Conservation (phyloP, 2,888 invertebrate species). For the Conops quadrifasciatus region DNA sequence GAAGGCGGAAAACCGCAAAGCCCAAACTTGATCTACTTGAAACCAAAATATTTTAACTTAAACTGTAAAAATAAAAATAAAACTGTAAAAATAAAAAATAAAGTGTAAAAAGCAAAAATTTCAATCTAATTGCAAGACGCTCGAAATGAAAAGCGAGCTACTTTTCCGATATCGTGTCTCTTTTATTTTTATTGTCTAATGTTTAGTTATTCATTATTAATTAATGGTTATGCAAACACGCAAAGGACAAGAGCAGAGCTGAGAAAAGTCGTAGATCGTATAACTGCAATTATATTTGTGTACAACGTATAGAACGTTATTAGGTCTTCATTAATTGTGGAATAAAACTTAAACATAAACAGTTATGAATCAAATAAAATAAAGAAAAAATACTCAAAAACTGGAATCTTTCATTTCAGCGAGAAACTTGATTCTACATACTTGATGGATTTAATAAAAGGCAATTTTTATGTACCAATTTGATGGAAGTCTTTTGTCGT, state of each 20-base stretch:
- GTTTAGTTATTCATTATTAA: slow-evolving; percentile 23
- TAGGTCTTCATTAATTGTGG: no score
- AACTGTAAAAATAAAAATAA: slow-evolving; percentile 28
- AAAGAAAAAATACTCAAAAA: no score
- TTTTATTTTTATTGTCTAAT: slow-evolving; percentile 20
- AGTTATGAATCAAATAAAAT: no score
- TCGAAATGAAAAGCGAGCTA: no score
- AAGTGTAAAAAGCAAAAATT: background rate
- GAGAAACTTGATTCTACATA: no score
- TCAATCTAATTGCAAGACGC: no score
- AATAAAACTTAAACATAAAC: no score
- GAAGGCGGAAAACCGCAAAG: background rate
- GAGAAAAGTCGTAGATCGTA: background rate
- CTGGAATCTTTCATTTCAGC: no score
- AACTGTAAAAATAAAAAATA: slow-evolving; percentile 19
- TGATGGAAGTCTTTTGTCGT: no score
- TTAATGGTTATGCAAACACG: background rate
- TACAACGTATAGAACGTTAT: slow-evolving; percentile 19
- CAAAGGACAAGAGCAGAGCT: background rate
- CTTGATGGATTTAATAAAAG: no score
- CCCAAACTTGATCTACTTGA: slow-evolving; percentile 1
- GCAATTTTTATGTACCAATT: no score
- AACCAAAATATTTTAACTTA: slow-evolving; percentile 16
- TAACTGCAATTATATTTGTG: slow-evolving; percentile 24
- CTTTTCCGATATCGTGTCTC: background rate